Evolutionary conservation across 2,797 vertebrate genomes (phyloP).

Genomic region (Hydrophis major): DNA sequence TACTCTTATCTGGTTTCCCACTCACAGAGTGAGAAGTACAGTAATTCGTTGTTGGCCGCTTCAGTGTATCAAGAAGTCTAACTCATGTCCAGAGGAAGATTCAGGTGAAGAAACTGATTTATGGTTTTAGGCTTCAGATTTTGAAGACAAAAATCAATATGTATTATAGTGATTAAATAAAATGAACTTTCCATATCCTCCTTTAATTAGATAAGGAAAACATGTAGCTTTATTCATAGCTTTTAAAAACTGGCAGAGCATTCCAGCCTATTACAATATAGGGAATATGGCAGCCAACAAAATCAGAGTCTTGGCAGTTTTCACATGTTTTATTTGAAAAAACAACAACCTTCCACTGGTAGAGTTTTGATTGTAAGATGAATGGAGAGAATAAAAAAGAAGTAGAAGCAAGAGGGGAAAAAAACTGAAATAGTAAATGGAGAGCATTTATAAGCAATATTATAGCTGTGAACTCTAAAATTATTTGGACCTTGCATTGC

Average conservation of each 20-base stretch:
- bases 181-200: neutral
- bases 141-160: neutral
- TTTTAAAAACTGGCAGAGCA: neutral
- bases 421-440: neutral
- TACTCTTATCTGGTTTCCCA: neutral
- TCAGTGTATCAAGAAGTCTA: neutral
- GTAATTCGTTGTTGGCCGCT: neutral
- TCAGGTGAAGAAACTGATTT: neutral
- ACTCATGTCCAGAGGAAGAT: neutral
- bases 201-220: slow-evolving; percentile 10
- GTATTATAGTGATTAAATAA: neutral
- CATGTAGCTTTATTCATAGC: neutral
- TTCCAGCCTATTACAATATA: neutral
- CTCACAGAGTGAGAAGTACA: neutral
- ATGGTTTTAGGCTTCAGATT: neutral
- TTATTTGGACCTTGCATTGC: neutral
- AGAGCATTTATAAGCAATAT: neutral
- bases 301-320: neutral
- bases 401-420: neutral
- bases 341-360: neutral
- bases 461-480: neutral
- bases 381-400: neutral
- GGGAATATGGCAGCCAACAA: neutral
- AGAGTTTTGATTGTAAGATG: neutral
- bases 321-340: neutral